phyloP scores from a whole-genome alignment of 1,140 invertebrate species.

The Drosophila azteca region DNA sequence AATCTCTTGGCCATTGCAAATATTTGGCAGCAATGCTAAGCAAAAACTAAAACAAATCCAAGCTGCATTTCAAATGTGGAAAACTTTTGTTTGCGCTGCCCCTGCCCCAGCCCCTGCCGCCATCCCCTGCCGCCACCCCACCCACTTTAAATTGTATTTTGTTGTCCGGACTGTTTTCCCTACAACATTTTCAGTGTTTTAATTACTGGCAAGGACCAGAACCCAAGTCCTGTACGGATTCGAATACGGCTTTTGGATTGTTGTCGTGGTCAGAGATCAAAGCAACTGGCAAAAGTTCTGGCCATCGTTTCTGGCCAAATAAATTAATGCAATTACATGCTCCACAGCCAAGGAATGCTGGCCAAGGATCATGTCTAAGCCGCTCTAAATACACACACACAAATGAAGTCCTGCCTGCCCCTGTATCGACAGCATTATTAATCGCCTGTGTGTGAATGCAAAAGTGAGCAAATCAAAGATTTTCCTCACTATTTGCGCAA shows the following conservation, averaged over 20 bases:
- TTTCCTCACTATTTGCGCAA: conserved; percentile 51
- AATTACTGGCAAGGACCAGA: conserved; percentile 43
- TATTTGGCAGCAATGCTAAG: conserved; percentile 66
- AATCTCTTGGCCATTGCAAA: conserved; percentile 58
- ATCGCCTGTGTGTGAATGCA: conserved; percentile 38
- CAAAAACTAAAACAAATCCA: conserved; percentile 76
- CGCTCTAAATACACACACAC: conserved; percentile 31
- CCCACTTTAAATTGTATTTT: conserved; percentile 27
- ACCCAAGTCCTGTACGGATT: conserved; percentile 13
- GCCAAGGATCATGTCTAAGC: not conserved
- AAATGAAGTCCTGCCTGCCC: conserved; percentile 35
- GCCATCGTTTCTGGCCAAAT: conserved; percentile 63
- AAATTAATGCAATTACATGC: conserved; percentile 74
- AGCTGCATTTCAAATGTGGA: conserved; percentile 69
- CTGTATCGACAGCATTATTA: conserved; percentile 70
- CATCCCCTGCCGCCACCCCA: not conserved
- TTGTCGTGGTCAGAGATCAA: conserved; percentile 47
- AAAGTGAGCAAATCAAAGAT: conserved; percentile 32
- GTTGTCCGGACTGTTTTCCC: conserved; percentile 19
- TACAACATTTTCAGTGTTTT: conserved; percentile 59
- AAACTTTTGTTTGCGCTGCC: conserved; percentile 58
- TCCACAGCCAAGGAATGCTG: conserved; percentile 12
- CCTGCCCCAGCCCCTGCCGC: too few species aligned
- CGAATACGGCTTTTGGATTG: not conserved
- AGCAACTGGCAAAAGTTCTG: conserved; percentile 32